These are phyloP conservation scores for Passer montanus DNA, from an alignment of 2,113 vertebrate species.

Conservation along the genomic window DNA sequence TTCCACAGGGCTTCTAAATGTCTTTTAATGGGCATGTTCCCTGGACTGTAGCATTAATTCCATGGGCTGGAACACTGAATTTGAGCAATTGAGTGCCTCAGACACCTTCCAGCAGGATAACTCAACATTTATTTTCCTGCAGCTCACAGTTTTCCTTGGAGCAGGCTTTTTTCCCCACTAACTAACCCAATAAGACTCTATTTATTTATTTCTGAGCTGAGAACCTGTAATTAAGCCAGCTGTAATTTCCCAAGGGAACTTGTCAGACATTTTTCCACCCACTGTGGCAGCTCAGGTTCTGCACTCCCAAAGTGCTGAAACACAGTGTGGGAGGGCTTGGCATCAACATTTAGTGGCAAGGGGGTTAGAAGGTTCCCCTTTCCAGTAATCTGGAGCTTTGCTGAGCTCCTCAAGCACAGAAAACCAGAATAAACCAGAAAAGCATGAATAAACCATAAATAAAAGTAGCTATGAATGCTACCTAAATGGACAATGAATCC, in stretches of 20 bases:
- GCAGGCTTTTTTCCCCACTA: not conserved
- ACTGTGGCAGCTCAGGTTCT: not conserved
- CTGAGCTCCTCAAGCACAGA: not conserved
- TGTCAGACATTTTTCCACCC: not conserved
- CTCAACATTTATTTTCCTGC: not conserved
- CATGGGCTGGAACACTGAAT: not conserved
- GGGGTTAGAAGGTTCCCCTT: not conserved
- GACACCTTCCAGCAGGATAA: not conserved
- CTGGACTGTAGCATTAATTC: not conserved
- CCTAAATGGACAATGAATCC: not conserved
- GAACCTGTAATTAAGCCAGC: not conserved
- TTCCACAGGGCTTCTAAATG: not conserved
- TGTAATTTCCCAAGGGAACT: not conserved
- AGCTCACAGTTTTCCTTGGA: not conserved
- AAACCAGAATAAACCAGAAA: not conserved
- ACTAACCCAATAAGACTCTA: not conserved
- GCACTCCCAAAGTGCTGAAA: not conserved
- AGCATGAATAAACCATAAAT: not conserved
- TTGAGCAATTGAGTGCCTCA: not conserved
- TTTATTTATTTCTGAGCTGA: constrained; percentile 2
- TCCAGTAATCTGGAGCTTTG: not conserved
- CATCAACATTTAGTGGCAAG: not conserved
- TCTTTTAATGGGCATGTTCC: not conserved
- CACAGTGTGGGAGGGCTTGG: not conserved
- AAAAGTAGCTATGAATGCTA: not conserved